Percentiles rank a stretch among this genome's conserved stretches.
phyloP scores from a whole-genome alignment of 1,140 invertebrate species.

The Eumeta japonica region DNA sequence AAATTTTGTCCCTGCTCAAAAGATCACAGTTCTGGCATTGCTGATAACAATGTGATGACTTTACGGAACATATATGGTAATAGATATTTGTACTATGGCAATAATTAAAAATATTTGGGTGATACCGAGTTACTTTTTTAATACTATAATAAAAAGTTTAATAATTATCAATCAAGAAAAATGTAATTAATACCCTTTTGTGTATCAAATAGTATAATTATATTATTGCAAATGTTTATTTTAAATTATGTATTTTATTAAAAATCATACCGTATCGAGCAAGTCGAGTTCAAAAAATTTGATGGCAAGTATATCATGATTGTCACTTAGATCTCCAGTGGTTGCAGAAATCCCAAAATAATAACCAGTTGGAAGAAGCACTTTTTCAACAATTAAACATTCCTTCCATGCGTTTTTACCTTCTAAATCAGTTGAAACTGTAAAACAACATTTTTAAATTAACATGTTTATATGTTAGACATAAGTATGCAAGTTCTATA shows the following conservation, averaged over 20 bases:
- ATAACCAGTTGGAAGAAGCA: conserved; percentile 92
- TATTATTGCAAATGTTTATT: too few species aligned
- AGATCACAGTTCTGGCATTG: too few species aligned
- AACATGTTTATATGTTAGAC: not conserved
- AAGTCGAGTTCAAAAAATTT: conserved; percentile 87
- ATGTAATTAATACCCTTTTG: not conserved
- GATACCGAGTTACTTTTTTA: not conserved
- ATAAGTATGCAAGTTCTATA: not conserved
- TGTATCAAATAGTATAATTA: too few species aligned
- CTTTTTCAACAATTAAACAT: conserved; percentile 87
- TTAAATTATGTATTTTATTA: not conserved
- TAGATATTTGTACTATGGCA: conserved; percentile 1
- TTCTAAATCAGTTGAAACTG: conserved; percentile 89
- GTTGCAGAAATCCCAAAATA: conserved; percentile 93
- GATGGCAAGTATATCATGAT: conserved; percentile 92
- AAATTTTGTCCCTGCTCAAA: too few species aligned
- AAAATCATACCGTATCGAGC: conserved; percentile 64
- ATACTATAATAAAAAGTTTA: conserved; percentile 1
- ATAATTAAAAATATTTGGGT: conserved; percentile 2
- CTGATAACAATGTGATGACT: too few species aligned
- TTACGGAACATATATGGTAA: conserved; percentile 1
- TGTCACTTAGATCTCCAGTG: conserved; percentile 95
- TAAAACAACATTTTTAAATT: conserved; percentile 11
- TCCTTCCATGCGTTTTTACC: conserved; percentile 92
- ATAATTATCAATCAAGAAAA: not conserved